Conservation (phyloP, 2,113 vertebrate species). For the Malurus cyaneus region DNA sequence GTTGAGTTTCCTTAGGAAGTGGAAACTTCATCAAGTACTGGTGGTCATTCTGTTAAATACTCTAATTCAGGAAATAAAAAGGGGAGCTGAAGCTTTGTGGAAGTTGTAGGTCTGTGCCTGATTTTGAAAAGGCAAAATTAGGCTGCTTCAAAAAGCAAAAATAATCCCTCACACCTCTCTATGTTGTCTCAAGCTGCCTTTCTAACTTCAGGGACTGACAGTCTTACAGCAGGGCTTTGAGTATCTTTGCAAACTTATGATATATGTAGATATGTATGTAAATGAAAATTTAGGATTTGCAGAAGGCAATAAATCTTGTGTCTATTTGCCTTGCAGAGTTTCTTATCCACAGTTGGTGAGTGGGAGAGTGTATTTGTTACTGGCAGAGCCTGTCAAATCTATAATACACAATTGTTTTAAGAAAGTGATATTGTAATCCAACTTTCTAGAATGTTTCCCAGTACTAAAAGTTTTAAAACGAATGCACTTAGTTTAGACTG, state of each 20-base stretch:
- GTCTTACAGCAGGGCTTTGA: not conserved
- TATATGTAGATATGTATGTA: not conserved
- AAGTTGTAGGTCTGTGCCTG: not conserved
- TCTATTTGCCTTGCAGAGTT: conserved; percentile 53
- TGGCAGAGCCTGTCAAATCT: conserved; percentile 41
- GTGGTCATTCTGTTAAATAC: not conserved
- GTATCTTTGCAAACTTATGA: not conserved
- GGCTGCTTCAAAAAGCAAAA: not conserved
- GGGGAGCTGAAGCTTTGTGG: not conserved
- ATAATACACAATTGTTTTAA: conserved; percentile 37
- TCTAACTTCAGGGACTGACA: not conserved
- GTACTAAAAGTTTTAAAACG: not conserved
- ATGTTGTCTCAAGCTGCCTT: not conserved
- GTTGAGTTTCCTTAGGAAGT: not conserved
- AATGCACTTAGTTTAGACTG: not conserved
- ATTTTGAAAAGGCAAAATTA: not conserved
- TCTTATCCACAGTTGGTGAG: conserved; percentile 54
- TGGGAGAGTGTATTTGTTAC: conserved; percentile 56
- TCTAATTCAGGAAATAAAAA: not conserved
- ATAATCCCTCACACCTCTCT: not conserved
- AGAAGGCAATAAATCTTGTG: conserved; percentile 36
- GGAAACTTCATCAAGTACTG: not conserved
- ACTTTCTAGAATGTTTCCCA: conserved; percentile 26
- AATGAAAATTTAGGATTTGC: conserved; percentile 16
- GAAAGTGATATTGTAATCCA: conserved; percentile 7